Conservation (phyloP, 92 coral and sea anemone genomes). For the Porites divaricata region DNA sequence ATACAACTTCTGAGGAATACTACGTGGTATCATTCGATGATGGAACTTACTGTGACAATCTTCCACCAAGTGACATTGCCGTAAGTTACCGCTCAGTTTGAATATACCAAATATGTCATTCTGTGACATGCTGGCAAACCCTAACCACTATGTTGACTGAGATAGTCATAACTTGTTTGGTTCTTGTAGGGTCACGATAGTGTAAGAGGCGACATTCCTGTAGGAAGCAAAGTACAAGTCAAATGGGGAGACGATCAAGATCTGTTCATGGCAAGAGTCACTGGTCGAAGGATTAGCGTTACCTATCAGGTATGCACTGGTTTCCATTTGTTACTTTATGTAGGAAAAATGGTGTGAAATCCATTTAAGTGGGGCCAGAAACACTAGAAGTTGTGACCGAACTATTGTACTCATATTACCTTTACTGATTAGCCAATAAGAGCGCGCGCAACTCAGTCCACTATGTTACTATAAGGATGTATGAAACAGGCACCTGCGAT, state of each 20-base stretch:
- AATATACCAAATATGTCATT: no score
- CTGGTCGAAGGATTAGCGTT: conserved; percentile 78
- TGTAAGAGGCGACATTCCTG: conserved; percentile 70
- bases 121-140: no score
- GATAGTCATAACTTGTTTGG: neutral
- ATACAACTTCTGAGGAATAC: conserved; percentile 83
- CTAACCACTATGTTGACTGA: neutral
- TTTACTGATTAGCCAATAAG: no score
- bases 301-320: conserved; percentile 70
- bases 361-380: no score
- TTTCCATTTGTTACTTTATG: no score
- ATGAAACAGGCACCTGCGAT: no score
- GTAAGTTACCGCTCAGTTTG: conserved; percentile 14
- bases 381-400: no score
- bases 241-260: conserved; percentile 74
- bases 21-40: conserved; percentile 83
- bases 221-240: conserved; percentile 71
- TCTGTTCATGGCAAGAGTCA: conserved; percentile 71
- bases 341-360: no score
- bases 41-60: conserved; percentile 80
- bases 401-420: no score
- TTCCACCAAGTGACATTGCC: conserved; percentile 74
- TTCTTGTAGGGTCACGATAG: conserved; percentile 49
- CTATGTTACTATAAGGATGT: no score
- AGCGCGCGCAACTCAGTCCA: no score